Base-by-base conservation (phyloP, 2,888 invertebrate genomes). In the Anoplius nigerrimus region DNA sequence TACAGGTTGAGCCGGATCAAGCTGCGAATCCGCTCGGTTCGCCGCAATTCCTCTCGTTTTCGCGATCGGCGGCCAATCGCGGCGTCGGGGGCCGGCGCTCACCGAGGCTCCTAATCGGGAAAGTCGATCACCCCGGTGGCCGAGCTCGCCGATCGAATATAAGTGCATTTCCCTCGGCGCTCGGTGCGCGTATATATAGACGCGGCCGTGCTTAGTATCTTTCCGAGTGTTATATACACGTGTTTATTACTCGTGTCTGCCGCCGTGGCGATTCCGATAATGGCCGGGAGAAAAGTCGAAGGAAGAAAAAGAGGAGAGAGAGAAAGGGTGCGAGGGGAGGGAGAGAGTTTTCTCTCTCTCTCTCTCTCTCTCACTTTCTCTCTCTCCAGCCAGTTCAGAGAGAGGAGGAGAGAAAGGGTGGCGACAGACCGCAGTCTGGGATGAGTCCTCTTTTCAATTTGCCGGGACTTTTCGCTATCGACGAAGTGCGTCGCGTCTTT, bases 61-160 rank as follows among this genome's bases (percentile, higher is more conserved):
- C n/a, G 48, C 48, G 48, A 48, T 16, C 16, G 48, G 42, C 8
- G 8, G 42, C 13, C n/a, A 48, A 48, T 16, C 34, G 34, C 34
- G 34, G 13, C 6, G 13, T 42, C 48, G 16, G 48, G n/a, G 48
- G n/a, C 4, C 48, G 13, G 48, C n/a, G 13, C n/a, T 48, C 18
- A 16, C 48, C 18, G 48, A 16, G 24, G 43, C 20, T 21, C 20
- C 27, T 69, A 64, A 71, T 72, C 66, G 63, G 58, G 15, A 72
- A 72, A 72, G 72, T 72, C 66, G 72, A 72, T 72, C 72, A 71
- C 71, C 71, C 71, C 55, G 52, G 34, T 70, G 51, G 55, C 54
- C 13, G 60, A 46, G 46, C 53, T 56, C 18, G 68, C 56, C 27
- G 46, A 62, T 65, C 66, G 66, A 16, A 61, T 54, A n/a, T 59